Conservation (phyloP, 2,113 vertebrate genomes). For the Lophochroa leadbeateri region DNA sequence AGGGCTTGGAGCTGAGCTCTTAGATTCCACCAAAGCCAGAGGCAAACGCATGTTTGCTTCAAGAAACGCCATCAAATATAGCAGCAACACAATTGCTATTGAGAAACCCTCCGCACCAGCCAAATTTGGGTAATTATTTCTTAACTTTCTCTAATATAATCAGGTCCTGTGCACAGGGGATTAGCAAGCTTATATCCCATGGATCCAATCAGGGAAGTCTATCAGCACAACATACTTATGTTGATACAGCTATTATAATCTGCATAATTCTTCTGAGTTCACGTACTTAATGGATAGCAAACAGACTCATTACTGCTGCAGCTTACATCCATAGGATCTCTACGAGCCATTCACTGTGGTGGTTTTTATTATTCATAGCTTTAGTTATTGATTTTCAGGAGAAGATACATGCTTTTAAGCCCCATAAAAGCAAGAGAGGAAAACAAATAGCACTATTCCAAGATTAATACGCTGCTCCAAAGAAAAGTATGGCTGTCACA, state of each 20-base stretch:
- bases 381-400: constrained; percentile 66
- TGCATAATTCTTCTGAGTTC: constrained; percentile 74
- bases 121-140: not conserved
- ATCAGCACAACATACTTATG: constrained; percentile 72
- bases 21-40: not conserved
- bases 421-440: constrained; percentile 50
- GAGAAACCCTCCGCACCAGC: not conserved
- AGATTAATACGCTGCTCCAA: constrained; percentile 48
- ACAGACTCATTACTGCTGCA: constrained; percentile 63
- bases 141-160: constrained; percentile 52
- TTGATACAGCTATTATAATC: constrained; percentile 74
- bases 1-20: not conserved
- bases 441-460: constrained; percentile 44
- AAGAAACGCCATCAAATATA: not conserved
- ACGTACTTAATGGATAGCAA: constrained; percentile 71
- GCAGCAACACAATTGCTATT: fast-evolving
- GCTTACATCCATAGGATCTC: constrained; percentile 37
- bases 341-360: constrained; percentile 30
- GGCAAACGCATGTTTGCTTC: fast-evolving
- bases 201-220: constrained; percentile 70
- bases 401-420: constrained; percentile 65
- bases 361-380: constrained; percentile 68
- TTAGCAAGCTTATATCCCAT: constrained; percentile 60
- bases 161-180: constrained; percentile 45
- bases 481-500: constrained; percentile 40